Evolutionary conservation across 2,797 vertebrate genomes (phyloP).

Genomic region (Dromococcyx pavoninus): DNA sequence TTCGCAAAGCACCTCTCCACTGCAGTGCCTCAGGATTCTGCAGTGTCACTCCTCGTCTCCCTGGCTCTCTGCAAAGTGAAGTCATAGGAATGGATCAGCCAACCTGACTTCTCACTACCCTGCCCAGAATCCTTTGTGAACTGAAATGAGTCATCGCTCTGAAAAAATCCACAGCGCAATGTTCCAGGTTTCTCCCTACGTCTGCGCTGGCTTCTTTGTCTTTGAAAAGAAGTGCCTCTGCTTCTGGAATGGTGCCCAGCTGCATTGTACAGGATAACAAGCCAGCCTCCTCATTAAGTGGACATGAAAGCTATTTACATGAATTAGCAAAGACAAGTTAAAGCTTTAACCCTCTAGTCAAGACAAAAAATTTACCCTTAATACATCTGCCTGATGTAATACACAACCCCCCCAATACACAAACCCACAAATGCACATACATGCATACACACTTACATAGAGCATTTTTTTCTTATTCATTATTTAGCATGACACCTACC

Average conservation of each 20-base stretch:
- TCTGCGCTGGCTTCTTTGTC: slow-evolving; percentile 72
- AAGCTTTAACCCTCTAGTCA: slow-evolving; percentile 48
- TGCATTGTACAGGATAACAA: slow-evolving; percentile 54
- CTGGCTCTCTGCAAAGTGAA: slow-evolving; percentile 79
- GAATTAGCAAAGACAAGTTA: slow-evolving; percentile 27
- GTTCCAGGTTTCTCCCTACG: slow-evolving; percentile 69
- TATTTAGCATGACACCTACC: slow-evolving; percentile 39
- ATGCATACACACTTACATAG: not conserved
- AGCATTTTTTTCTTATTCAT: not conserved
- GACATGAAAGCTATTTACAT: slow-evolving; percentile 59
- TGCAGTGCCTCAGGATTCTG: slow-evolving; percentile 75
- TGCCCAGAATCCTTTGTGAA: slow-evolving; percentile 81
- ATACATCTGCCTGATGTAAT: not conserved
- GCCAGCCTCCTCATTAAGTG: slow-evolving; percentile 47
- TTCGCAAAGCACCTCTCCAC: slow-evolving; percentile 65
- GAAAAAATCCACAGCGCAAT: slow-evolving; percentile 69
- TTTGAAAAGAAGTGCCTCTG: slow-evolving; percentile 56
- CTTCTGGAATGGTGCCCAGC: slow-evolving; percentile 55
- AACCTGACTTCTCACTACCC: slow-evolving; percentile 77
- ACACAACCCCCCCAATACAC: not conserved
- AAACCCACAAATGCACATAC: not conserved
- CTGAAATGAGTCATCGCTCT: slow-evolving; percentile 79
- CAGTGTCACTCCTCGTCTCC: slow-evolving; percentile 73
- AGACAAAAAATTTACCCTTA: not conserved
- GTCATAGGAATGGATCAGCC: slow-evolving; percentile 76